Conservation (phyloP, 2,797 vertebrate genomes). For the Clarias pachynema region DNA sequence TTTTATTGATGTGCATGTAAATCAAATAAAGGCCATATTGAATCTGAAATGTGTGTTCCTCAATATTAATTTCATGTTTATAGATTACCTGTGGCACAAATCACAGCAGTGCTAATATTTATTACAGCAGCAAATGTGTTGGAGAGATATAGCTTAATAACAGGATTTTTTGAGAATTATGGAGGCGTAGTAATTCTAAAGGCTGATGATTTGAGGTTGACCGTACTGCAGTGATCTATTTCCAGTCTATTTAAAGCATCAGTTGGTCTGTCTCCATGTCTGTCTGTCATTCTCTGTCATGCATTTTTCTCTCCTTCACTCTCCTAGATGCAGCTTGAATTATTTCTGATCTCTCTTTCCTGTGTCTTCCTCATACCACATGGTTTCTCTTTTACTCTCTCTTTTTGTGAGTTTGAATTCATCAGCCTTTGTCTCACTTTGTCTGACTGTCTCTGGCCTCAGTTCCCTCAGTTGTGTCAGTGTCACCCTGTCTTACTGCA, state of each 20-base stretch:
- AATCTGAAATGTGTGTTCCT: not conserved
- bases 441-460: conserved; percentile 10
- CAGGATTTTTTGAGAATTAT: not conserved
- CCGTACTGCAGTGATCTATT: not conserved
- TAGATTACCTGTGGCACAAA: not conserved
- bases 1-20: not conserved
- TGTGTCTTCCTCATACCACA: not conserved
- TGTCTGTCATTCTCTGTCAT: not conserved
- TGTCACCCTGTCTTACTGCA: conserved; percentile 26
- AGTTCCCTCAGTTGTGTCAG: conserved; percentile 27
- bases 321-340: not conserved
- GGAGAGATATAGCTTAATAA: not conserved
- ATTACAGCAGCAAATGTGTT: not conserved
- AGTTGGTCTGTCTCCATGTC: conserved; percentile 1
- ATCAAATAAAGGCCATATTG: not conserved
- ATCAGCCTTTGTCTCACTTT: not conserved
- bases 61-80: not conserved
- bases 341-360: not conserved
- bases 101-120: not conserved
- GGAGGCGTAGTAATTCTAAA: not conserved
- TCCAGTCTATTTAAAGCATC: conserved; percentile 1
- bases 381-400: not conserved
- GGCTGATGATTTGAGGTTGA: not conserved
- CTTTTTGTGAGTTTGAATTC: not conserved
- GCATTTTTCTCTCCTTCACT: not conserved